Base-by-base conservation (phyloP, 2,888 invertebrate species). In the Athalia rosae region DNA sequence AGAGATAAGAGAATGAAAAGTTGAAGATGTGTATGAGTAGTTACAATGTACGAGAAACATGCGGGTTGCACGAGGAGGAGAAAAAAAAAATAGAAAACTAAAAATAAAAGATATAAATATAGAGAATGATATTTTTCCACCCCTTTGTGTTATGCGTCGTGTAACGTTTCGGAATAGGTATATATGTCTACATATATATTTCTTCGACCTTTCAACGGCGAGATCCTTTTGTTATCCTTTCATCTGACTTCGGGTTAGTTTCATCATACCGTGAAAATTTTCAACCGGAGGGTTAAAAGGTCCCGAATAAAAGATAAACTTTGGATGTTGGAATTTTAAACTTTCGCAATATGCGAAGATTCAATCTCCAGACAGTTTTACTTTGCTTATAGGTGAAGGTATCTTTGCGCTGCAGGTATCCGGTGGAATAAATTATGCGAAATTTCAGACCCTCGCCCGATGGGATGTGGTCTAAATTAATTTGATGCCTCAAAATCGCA, bases 401-500 rank as follows among this genome's bases (percentile, higher is more conserved):
- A n/a, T n/a, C n/a, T n/a, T n/a, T 61, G 59, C 9, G 62, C 28
- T 28, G 28, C 28, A 28, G 28, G 28, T 28, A 28, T 50, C 11
- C 50, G 50, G 50, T 3, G 50, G 11, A 13, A 64, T 47, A 50
- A 48, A n/a, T 43, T 45, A 0, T 13, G 56, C 50, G 69, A 45
- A 50, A 50, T 67, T 8, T 41, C 6, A 0, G 3, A 48, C 66
- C 66, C 66, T 47, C 13, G 11, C 5, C 15, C 5, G 45, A n/a
- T 8, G 13, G 13, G 56, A 28, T 28, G 1, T 9, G 56, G 43
- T 69, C 15, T 7, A 56, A 69, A 69, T 69, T 56, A 69, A 56
- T 69, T 58, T 69, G 4, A 53, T 69, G 11, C 56, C 69, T 56
- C n/a, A 58, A 58, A 67, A 58, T 58, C 69, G 56, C n/a, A 7